Evolutionary conservation across 2,888 invertebrate species (phyloP).

Genomic region (Graphium colonna): DNA sequence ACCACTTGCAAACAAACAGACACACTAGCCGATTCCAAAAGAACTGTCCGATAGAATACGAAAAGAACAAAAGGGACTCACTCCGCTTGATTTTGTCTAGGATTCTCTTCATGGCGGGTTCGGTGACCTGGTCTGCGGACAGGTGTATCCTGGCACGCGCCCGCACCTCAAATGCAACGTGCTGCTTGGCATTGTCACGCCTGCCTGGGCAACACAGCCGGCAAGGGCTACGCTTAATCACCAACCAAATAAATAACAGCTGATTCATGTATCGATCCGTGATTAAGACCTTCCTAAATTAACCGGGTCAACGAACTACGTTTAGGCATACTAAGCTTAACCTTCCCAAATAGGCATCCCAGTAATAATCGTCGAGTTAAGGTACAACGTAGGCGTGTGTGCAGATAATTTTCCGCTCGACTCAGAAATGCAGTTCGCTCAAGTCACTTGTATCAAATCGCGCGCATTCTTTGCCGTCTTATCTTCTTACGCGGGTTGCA

Average conservation of each 20-base stretch:
- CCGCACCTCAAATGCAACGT: conserved; percentile 48
- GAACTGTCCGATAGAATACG: not conserved
- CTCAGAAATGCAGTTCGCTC: not conserved
- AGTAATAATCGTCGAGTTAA: not conserved
- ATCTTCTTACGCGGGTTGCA: not conserved
- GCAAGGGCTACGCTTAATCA: conserved; percentile 27
- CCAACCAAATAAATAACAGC: not conserved
- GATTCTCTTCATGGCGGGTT: conserved; percentile 57
- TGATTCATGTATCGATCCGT: not conserved
- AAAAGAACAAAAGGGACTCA: conserved; percentile 41
- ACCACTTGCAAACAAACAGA: not conserved
- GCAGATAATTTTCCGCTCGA: not conserved
- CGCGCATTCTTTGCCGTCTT: not conserved
- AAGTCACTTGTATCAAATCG: not conserved
- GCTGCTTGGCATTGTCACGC: conserved; percentile 45
- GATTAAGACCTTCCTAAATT: not conserved
- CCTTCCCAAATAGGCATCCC: not conserved
- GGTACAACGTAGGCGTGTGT: not conserved
- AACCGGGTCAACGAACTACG: no score
- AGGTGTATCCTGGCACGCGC: conserved; percentile 49
- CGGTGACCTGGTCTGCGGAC: conserved; percentile 16
- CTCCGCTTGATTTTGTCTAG: conserved; percentile 58
- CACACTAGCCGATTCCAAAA: not conserved
- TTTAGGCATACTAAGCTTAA: not conserved
- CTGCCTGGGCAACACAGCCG: conserved; percentile 38